Conservation (phyloP, 2,797 vertebrate species). For the Sebastes matsubarae region DNA sequence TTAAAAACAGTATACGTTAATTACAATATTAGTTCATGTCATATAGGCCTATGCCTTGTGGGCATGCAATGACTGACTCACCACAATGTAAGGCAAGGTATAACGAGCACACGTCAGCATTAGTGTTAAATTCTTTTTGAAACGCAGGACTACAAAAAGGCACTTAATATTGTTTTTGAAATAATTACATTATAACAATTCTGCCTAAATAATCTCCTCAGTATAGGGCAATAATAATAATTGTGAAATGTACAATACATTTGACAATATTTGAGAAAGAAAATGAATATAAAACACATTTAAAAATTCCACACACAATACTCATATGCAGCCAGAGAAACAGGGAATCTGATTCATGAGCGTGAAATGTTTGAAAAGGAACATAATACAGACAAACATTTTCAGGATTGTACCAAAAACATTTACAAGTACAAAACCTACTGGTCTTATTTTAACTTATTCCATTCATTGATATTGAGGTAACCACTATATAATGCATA, state of each 20-base stretch:
- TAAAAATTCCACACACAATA: slow-evolving; percentile 36
- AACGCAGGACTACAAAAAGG: slow-evolving; percentile 74
- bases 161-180: slow-evolving; percentile 69
- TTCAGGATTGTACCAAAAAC: slow-evolving; percentile 36
- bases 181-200: slow-evolving; percentile 27
- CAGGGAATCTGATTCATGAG: background rate
- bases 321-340: slow-evolving; percentile 12
- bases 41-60: slow-evolving; percentile 19
- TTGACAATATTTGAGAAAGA: background rate
- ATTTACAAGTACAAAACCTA: slow-evolving; percentile 44
- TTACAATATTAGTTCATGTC: slow-evolving; percentile 39
- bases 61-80: slow-evolving; percentile 47
- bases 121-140: slow-evolving; percentile 44
- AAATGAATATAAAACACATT: background rate
- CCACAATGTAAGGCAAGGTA: slow-evolving; percentile 59
- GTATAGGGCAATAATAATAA: background rate
- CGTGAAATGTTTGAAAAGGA: background rate
- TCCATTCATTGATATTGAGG: slow-evolving; percentile 43
- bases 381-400: background rate
- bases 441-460: slow-evolving; percentile 10
- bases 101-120: slow-evolving; percentile 48
- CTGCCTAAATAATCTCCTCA: background rate
- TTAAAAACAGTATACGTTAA: slow-evolving; percentile 52
- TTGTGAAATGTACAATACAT: background rate
- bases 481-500: slow-evolving; percentile 60